phyloP scores from a whole-genome alignment of 2,888 invertebrate genomes.

The Pegoplata infirma region DNA sequence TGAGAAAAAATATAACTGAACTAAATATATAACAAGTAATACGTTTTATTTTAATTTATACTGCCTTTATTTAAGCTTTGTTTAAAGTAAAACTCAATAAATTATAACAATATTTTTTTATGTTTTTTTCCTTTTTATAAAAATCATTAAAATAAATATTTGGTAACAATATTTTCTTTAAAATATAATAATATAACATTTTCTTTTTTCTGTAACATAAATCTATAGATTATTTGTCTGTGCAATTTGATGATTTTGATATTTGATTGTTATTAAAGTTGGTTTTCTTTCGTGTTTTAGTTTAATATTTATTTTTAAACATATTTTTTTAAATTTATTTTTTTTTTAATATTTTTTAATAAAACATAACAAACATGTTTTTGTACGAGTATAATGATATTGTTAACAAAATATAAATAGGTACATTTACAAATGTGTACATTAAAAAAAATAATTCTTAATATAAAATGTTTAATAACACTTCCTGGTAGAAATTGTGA shows the following conservation, averaged over 20 bases:
- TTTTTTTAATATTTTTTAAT: background rate
- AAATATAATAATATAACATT: background rate
- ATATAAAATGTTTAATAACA: too few relatives aligned
- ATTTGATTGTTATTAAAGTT: constrained; percentile 15
- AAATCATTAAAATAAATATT: constrained; percentile 44
- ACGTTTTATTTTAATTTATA: background rate
- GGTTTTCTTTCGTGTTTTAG: background rate
- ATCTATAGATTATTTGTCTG: constrained; percentile 34
- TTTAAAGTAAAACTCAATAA: constrained; percentile 33
- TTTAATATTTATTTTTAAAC: too few relatives aligned
- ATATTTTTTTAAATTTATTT: constrained; percentile 16
- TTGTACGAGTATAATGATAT: too few relatives aligned
- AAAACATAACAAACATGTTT: too few relatives aligned
- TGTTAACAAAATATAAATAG: too few relatives aligned
- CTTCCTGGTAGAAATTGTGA: too few relatives aligned
- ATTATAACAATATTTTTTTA: constrained; percentile 14
- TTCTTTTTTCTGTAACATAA: constrained; percentile 24
- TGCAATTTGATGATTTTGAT: constrained; percentile 24
- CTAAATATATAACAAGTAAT: background rate
- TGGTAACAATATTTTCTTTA: constrained; percentile 27
- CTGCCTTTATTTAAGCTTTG: constrained; percentile 6
- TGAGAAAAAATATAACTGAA: background rate
- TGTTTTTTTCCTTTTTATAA: constrained; percentile 25
- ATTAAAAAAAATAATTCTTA: too few relatives aligned
- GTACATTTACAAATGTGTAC: too few relatives aligned